Conservation (phyloP, 2,113 vertebrate genomes). For the Sturnira hondurensis region DNA sequence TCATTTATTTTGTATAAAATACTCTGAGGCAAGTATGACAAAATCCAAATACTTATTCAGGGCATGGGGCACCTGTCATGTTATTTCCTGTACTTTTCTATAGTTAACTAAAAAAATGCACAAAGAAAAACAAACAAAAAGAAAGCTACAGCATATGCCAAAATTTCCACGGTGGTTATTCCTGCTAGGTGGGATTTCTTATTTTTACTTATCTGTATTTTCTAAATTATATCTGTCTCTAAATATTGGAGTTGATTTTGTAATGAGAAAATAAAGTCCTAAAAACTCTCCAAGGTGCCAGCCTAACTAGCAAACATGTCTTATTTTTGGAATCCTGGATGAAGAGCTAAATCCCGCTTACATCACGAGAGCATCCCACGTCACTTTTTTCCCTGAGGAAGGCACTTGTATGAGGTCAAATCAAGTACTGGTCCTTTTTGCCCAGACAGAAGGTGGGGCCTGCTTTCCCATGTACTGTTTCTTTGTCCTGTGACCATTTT, state of each 20-base stretch:
- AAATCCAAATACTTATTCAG: not conserved
- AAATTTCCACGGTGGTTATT: not conserved
- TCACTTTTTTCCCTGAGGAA: not conserved
- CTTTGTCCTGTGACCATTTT: not conserved
- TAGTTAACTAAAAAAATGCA: not conserved
- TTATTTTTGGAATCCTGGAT: not conserved
- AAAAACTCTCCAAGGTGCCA: not conserved
- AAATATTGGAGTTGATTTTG: not conserved
- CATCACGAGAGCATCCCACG: not conserved
- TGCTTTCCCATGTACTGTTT: not conserved
- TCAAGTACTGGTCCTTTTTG: not conserved
- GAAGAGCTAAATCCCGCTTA: not conserved
- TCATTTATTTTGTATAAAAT: constrained; percentile 31
- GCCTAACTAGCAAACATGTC: not conserved
- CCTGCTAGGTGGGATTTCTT: not conserved
- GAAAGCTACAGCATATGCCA: not conserved
- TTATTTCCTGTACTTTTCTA: not conserved
- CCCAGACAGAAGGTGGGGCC: not conserved
- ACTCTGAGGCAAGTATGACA: not conserved
- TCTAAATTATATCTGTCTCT: not conserved
- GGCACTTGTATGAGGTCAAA: not conserved
- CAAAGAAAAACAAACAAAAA: not conserved
- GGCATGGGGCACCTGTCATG: not conserved
- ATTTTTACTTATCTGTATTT: not conserved
- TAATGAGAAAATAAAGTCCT: not conserved